Evolutionary conservation across 2,888 invertebrate genomes (phyloP).

Genomic region (Drosophila nr. fundita): DNA sequence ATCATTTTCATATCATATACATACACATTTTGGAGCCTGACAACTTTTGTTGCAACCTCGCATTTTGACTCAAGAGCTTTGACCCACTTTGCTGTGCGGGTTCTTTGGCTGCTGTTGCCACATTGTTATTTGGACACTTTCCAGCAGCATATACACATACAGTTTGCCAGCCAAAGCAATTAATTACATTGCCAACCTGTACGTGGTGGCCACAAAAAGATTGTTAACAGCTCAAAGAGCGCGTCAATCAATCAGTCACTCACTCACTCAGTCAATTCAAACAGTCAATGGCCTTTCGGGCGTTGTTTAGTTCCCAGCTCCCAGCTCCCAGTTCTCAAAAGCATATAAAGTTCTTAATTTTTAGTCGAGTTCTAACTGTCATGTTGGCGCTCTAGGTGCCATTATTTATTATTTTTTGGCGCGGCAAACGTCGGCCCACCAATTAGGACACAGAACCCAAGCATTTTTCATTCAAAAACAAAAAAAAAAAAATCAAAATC

Average conservation of each 20-base stretch:
- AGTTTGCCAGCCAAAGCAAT: conserved; percentile 74
- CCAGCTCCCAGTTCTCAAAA: conserved; percentile 20
- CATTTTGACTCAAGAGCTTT: conserved; percentile 51
- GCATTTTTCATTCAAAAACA: conserved; percentile 65
- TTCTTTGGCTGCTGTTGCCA: conserved; percentile 35
- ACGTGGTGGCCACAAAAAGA: conserved; percentile 69
- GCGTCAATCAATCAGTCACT: conserved; percentile 72
- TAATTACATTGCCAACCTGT: conserved; percentile 74
- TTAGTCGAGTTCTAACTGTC: conserved; percentile 42
- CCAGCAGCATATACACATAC: conserved; percentile 40
- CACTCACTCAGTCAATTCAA: conserved; percentile 31
- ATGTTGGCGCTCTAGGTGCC: conserved; percentile 68
- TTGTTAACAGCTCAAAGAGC: conserved; percentile 73
- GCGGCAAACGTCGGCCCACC: conserved; percentile 69
- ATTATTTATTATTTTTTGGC: conserved; percentile 70
- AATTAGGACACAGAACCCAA: conserved; percentile 71
- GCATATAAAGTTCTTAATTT: conserved; percentile 12
- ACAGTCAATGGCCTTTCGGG: conserved; percentile 71
- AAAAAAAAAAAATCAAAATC: not conserved
- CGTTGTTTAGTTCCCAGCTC: conserved; percentile 35
- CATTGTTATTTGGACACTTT: conserved; percentile 72
- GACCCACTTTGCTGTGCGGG: conserved; percentile 42
- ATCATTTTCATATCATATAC: conserved; percentile 60
- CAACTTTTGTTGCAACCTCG: conserved; percentile 56
- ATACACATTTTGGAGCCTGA: conserved; percentile 31